These are phyloP conservation scores for Stegana nigrithorax DNA, from an alignment of 2,888 invertebrate genomes.

Conservation along the genomic window DNA sequence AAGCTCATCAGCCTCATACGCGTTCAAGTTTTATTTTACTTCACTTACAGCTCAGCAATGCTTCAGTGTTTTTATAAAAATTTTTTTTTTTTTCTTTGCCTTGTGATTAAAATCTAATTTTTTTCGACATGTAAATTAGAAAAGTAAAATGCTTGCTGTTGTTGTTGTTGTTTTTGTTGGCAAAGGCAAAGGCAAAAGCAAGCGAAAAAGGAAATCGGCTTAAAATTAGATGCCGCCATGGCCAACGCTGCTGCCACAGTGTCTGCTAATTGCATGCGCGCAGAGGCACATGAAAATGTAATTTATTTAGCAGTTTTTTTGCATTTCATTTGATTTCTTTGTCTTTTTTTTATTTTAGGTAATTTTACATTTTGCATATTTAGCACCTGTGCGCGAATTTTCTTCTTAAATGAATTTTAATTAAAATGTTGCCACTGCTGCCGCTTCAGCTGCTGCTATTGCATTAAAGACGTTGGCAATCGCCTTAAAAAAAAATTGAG, in stretches of 20 bases:
- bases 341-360: neutral
- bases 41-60: neutral
- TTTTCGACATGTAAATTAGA: too few relatives aligned
- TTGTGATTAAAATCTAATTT: slow-evolving; percentile 11
- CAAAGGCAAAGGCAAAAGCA: neutral
- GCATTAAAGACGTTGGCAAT: too few relatives aligned
- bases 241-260: neutral
- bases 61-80: neutral
- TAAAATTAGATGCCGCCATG: slow-evolving; percentile 2
- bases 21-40: neutral
- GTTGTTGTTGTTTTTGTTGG: neutral
- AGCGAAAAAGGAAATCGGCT: slow-evolving; percentile 14
- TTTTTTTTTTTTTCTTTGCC: neutral
- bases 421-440: slow-evolving; percentile 1
- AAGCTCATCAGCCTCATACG: neutral
- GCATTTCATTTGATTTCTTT: neutral
- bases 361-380: neutral
- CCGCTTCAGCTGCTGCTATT: too few relatives aligned
- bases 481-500: too few relatives aligned
- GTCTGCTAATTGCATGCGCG: slow-evolving; percentile 11
- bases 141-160: too few relatives aligned
- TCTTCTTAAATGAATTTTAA: slow-evolving; percentile 42
- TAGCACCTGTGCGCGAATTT: slow-evolving; percentile 9
- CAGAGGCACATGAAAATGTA: slow-evolving; percentile 14
- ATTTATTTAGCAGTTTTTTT: slow-evolving; percentile 11